Percentiles rank a stretch among this genome's conserved stretches.
Conservation (phyloP, 2,113 vertebrate genomes). For the Thamnaconus septentrionalis region DNA sequence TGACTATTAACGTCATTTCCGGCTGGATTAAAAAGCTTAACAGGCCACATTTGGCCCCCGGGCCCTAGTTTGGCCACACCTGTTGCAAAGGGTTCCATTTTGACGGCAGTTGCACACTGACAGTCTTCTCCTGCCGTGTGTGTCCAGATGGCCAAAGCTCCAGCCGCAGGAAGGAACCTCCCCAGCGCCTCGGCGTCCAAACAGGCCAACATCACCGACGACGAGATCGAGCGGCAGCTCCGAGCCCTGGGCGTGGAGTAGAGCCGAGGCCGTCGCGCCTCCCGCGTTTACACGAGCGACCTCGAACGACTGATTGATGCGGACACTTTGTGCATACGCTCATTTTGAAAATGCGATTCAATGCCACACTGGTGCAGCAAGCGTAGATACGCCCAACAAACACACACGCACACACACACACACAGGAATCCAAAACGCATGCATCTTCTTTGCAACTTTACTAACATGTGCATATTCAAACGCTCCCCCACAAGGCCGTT, state of each 20-base stretch:
- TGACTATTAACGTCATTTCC: too few species aligned
- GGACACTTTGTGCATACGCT: slow-evolving; percentile 35
- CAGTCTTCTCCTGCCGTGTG: slow-evolving; percentile 22
- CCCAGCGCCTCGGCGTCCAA: slow-evolving; percentile 85
- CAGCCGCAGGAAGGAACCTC: slow-evolving; percentile 85
- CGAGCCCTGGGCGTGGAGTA: slow-evolving; percentile 94
- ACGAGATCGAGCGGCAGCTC: slow-evolving; percentile 96
- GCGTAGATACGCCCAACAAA: neutral
- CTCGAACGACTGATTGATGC: slow-evolving; percentile 10
- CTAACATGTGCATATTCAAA: slow-evolving; percentile 7
- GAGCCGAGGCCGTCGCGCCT: slow-evolving; percentile 6
- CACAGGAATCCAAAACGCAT: slow-evolving; percentile 8
- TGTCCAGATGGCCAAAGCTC: slow-evolving; percentile 92
- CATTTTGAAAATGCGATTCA: slow-evolving; percentile 8
- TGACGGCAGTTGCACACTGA: too few species aligned
- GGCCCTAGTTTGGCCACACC: too few species aligned
- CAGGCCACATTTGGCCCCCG: too few species aligned
- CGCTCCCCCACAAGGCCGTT: neutral
- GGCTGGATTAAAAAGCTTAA: too few species aligned
- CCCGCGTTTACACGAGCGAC: slow-evolving; percentile 4
- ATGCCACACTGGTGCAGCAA: slow-evolving; percentile 22
- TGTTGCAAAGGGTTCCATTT: too few species aligned
- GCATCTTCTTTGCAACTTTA: neutral
- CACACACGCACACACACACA: neutral
- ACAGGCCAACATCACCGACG: slow-evolving; percentile 86